Percentiles rank a stretch among this genome's conserved stretches.
Conservation (phyloP, 2,888 invertebrate genomes). For the Polymixis flavicincta region DNA sequence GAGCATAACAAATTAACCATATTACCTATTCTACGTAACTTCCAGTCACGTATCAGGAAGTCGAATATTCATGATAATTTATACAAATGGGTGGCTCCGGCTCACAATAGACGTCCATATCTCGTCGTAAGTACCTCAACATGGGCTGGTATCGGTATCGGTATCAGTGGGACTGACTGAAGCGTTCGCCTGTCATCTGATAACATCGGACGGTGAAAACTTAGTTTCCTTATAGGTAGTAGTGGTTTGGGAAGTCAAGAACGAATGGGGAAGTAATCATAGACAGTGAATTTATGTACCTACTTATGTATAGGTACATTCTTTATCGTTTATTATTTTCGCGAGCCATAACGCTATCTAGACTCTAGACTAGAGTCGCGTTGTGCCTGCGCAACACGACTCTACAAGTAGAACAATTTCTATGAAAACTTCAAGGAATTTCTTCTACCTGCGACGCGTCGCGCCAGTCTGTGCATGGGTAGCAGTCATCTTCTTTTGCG, state of each 20-base stretch:
- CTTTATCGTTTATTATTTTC: too few species aligned
- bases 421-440: too few species aligned
- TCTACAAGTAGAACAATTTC: too few species aligned
- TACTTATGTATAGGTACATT: too few species aligned
- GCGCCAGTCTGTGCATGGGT: too few species aligned
- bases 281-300: too few species aligned
- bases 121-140: slow-evolving; percentile 20
- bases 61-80: slow-evolving; percentile 32
- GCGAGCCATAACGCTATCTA: too few species aligned
- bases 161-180: slow-evolving; percentile 31
- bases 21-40: slow-evolving; percentile 7
- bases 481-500: too few species aligned
- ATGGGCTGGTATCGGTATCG: slow-evolving; percentile 19
- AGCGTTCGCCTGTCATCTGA: slow-evolving; percentile 39
- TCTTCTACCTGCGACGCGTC: too few species aligned
- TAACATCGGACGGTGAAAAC: slow-evolving; percentile 48
- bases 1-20: neutral
- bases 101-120: slow-evolving; percentile 10
- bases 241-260: neutral
- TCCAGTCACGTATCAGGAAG: slow-evolving; percentile 30
- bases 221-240: slow-evolving; percentile 11
- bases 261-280: neutral
- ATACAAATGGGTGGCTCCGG: slow-evolving; percentile 22
- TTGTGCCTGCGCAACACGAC: too few species aligned
- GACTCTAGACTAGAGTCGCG: too few species aligned